Percentiles rank a stretch among this genome's conserved stretches.
These are phyloP conservation scores for Samia ricini DNA, from an alignment of 1,140 invertebrate species.

Conservation along the genomic window DNA sequence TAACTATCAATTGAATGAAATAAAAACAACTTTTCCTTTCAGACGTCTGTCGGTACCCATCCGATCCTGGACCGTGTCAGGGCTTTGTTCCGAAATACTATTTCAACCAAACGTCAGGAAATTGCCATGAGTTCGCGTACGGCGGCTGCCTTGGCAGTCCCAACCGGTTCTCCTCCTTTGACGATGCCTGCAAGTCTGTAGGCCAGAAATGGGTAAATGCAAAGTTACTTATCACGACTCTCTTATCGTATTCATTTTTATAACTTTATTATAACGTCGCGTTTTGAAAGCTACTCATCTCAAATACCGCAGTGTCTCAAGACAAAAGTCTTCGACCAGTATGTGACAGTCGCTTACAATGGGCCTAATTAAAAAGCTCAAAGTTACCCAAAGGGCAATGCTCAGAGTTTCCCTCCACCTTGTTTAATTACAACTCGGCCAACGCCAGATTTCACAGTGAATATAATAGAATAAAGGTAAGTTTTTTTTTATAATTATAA, in stretches of 20 bases:
- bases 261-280: too few relatives aligned
- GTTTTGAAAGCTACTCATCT: too few relatives aligned
- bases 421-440: too few relatives aligned
- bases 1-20: neutral
- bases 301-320: too few relatives aligned
- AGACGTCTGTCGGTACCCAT: slow-evolving; percentile 72
- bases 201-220: slow-evolving; percentile 29
- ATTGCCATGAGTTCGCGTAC: slow-evolving; percentile 83
- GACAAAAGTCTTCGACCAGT: too few relatives aligned
- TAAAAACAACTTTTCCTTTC: neutral
- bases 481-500: neutral
- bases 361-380: too few relatives aligned
- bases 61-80: slow-evolving; percentile 84
- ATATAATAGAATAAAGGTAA: too few relatives aligned
- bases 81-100: slow-evolving; percentile 82
- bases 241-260: too few relatives aligned
- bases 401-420: too few relatives aligned
- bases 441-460: too few relatives aligned
- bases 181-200: slow-evolving; percentile 84
- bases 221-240: neutral
- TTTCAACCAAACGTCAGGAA: slow-evolving; percentile 79
- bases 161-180: slow-evolving; percentile 84
- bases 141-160: slow-evolving; percentile 90
- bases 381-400: too few relatives aligned
- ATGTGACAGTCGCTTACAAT: too few relatives aligned